These are phyloP conservation scores for Trematomus bernacchii DNA, from an alignment of 2,797 vertebrate genomes.

Conservation along the genomic window DNA sequence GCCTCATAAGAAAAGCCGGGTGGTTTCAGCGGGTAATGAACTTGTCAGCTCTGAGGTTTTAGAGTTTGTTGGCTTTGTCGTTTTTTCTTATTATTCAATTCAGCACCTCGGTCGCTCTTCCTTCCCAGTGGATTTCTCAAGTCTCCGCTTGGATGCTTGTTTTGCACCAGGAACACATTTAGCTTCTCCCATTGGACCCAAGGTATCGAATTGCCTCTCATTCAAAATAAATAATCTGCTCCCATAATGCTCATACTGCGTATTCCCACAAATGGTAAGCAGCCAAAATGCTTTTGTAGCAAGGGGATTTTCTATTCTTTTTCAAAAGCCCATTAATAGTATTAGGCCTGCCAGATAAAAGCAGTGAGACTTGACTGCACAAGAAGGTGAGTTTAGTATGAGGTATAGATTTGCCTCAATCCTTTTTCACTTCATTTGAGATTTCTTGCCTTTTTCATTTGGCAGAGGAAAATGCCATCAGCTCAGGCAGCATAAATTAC, in stretches of 20 bases:
- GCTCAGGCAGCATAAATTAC: conserved; percentile 45
- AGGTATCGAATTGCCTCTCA: conserved; percentile 78
- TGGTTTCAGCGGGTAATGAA: conserved; percentile 82
- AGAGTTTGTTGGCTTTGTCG: conserved; percentile 72
- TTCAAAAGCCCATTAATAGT: conserved; percentile 70
- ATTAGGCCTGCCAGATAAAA: conserved; percentile 72
- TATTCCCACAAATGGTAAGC: conserved; percentile 80
- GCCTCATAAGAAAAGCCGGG: conserved; percentile 75
- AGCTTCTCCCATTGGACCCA: conserved; percentile 73
- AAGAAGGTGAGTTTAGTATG: conserved; percentile 60
- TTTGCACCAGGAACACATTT: conserved; percentile 79
- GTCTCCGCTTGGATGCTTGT: conserved; percentile 70
- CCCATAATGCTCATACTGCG: conserved; percentile 71
- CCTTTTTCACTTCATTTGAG: conserved; percentile 61
- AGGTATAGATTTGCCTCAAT: conserved; percentile 64
- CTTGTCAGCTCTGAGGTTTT: conserved; percentile 79
- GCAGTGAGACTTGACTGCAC: conserved; percentile 66
- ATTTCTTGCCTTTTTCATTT: conserved; percentile 65
- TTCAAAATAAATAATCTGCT: conserved; percentile 84
- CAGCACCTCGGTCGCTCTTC: conserved; percentile 69
- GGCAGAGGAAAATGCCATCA: conserved; percentile 47
- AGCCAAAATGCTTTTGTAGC: conserved; percentile 72
- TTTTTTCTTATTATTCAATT: conserved; percentile 83
- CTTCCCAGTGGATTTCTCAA: conserved; percentile 74
- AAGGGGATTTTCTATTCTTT: conserved; percentile 68